Evolutionary conservation across 2,113 vertebrate genomes (phyloP).

Genomic region (Sporophila hypoxantha): DNA sequence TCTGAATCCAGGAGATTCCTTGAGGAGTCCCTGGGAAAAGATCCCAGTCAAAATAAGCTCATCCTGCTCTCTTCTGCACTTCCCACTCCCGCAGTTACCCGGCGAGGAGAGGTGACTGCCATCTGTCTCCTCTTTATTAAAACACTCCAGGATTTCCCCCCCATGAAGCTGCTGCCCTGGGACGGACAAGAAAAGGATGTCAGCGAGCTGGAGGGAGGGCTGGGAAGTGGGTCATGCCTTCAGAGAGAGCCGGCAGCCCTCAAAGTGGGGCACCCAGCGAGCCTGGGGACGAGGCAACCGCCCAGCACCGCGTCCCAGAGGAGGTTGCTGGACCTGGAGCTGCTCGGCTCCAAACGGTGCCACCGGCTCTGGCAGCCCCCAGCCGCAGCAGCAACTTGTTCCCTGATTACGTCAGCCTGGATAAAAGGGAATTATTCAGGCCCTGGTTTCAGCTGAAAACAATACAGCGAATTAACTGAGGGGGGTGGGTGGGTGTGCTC

Average conservation of each 20-base stretch:
- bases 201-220: slow-evolving; percentile 15
- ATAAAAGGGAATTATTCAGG: slow-evolving; percentile 55
- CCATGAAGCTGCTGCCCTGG: slow-evolving; percentile 14
- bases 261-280: slow-evolving; percentile 10
- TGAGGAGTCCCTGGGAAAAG: not conserved
- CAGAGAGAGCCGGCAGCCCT: slow-evolving; percentile 12
- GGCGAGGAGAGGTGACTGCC: slow-evolving; percentile 33
- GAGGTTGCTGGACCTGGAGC: not conserved
- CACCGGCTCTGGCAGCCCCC: not conserved
- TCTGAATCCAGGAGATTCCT: not conserved
- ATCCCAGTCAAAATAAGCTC: not conserved
- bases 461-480: slow-evolving; percentile 42
- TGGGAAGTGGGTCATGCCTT: slow-evolving; percentile 45
- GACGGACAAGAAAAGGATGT: slow-evolving; percentile 34
- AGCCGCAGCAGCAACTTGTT: not conserved
- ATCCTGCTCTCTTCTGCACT: not conserved
- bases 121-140: slow-evolving; percentile 44
- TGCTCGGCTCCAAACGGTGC: not conserved
- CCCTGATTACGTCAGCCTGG: slow-evolving; percentile 45
- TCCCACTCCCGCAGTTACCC: not conserved
- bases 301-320: not conserved
- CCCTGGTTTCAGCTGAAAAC: slow-evolving; percentile 55
- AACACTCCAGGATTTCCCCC: slow-evolving; percentile 33
- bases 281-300: not conserved
- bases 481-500: not conserved